phyloP scores from a whole-genome alignment of 2,888 invertebrate genomes.

The Salpingus planirostris region DNA sequence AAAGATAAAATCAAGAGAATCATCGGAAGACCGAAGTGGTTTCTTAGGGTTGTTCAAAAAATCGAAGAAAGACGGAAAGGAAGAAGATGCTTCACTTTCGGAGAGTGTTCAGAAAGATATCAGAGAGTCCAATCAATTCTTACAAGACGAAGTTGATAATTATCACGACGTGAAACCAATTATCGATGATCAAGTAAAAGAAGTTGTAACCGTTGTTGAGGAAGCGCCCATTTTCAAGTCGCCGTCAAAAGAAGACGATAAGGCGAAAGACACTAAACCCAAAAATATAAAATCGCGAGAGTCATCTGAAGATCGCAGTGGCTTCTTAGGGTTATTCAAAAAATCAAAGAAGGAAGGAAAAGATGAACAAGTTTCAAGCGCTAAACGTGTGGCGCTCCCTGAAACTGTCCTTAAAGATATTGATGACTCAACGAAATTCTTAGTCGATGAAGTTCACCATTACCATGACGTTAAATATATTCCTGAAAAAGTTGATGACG shows the following conservation, averaged over 20 bases:
- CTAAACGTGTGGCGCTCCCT: no score
- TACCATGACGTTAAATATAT: no score
- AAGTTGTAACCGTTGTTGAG: no score
- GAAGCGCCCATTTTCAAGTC: no score
- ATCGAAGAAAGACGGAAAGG: slow-evolving; percentile 8
- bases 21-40: slow-evolving; percentile 3
- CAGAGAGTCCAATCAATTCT: slow-evolving; percentile 8
- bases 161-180: slow-evolving; percentile 16
- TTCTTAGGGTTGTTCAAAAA: background rate
- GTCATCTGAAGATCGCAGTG: slow-evolving; percentile 10
- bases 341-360: slow-evolving; percentile 12
- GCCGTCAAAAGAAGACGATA: no score
- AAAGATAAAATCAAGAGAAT: no score
- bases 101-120: slow-evolving; percentile 7
- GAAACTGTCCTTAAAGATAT: no score
- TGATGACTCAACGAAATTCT: no score
- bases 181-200: no score
- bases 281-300: slow-evolving; percentile 1
- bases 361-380: slow-evolving; percentile 7
- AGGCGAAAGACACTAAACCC: background rate
- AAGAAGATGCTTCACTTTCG: slow-evolving; percentile 1
- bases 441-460: no score
- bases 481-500: no score
- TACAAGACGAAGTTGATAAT: slow-evolving; percentile 9
- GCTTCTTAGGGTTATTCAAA: slow-evolving; percentile 1